A percentile compares a stretch with the other conserved stretches of the same genome.
Conservation (phyloP, 2,888 invertebrate genomes). For the Chromoteleia sp. region DNA sequence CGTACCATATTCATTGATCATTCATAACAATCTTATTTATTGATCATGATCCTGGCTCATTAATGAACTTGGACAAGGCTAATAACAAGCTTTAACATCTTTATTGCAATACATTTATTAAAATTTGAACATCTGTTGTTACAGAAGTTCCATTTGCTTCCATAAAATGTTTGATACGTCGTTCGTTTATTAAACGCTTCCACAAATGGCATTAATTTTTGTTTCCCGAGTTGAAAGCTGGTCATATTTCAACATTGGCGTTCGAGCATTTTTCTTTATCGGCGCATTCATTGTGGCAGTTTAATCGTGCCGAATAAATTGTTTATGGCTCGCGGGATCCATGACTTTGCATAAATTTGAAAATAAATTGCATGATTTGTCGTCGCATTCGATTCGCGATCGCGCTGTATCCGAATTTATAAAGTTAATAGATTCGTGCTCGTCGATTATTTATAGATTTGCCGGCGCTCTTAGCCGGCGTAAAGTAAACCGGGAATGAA, state of each 20-base stretch:
- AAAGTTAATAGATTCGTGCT: slow-evolving; percentile 4
- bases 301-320: slow-evolving; percentile 17
- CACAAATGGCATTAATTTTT: slow-evolving; percentile 5
- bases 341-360: slow-evolving; percentile 32
- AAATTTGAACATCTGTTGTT: neutral
- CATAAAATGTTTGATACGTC: neutral
- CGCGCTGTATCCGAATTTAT: slow-evolving; percentile 12
- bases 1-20: no score
- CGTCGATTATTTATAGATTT: slow-evolving; percentile 16
- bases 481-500: slow-evolving; percentile 4
- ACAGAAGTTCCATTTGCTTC: neutral
- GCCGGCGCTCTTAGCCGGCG: neutral
- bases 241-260: neutral
- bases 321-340: slow-evolving; percentile 3
- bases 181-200: neutral
- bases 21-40: no score
- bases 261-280: neutral
- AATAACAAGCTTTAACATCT: no score
- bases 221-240: neutral
- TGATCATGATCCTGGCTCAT: no score
- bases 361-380: slow-evolving; percentile 35
- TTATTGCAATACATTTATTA: no score
- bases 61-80: no score
- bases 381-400: neutral
- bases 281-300: slow-evolving; percentile 10